phyloP scores from a whole-genome alignment of 2,888 invertebrate genomes.

The Cotesia congregata region DNA sequence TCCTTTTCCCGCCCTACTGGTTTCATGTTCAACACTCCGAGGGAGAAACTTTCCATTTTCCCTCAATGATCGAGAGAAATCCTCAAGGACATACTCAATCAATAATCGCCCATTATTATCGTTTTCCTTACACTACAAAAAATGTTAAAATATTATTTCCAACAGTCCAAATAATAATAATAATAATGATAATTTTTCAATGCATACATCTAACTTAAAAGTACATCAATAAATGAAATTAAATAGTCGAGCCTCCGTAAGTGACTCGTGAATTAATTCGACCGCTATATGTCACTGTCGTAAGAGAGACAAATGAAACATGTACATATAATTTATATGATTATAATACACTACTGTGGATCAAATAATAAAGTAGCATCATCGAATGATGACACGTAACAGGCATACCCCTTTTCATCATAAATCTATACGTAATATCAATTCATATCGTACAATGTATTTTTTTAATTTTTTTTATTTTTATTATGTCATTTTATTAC shows the following conservation, averaged over 20 bases:
- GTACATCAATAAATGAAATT: not conserved
- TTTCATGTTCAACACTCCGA: not conserved
- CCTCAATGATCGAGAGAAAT: constrained; percentile 7
- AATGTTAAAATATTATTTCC: too few species aligned
- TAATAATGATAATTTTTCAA: not conserved
- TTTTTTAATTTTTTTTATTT: too few species aligned
- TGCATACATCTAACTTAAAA: not conserved
- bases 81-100: constrained; percentile 7
- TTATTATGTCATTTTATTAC: too few species aligned
- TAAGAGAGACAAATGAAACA: not conserved
- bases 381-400: not conserved
- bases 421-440: not conserved
- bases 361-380: not conserved
- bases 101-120: not conserved
- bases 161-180: not conserved
- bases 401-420: not conserved
- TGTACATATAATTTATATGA: not conserved
- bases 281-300: constrained; percentile 1
- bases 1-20: not conserved
- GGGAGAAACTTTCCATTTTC: constrained; percentile 28
- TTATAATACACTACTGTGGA: not conserved
- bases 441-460: not conserved
- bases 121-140: not conserved
- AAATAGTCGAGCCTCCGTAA: not conserved
- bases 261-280: not conserved